Evolutionary conservation across 92 coral and sea anemone genomes (phyloP).

Genomic region (Phymanthus crucifer): DNA sequence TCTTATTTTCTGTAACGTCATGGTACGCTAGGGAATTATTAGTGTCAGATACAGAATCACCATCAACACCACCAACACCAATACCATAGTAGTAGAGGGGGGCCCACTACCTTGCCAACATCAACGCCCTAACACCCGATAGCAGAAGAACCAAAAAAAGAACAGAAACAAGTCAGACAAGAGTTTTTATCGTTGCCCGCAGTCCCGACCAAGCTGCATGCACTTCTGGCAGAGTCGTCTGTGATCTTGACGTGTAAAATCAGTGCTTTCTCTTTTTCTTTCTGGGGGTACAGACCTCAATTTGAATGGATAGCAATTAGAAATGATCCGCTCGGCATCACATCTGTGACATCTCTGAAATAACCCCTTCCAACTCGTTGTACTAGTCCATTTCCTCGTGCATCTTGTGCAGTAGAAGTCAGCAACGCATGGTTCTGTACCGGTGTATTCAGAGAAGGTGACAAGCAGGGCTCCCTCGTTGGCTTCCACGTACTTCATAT

Average conservation of each 20-base stretch:
- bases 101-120: too few relatives aligned
- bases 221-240: slow-evolving; percentile 1
- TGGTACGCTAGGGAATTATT: too few relatives aligned
- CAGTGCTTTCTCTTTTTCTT: background rate
- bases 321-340: background rate
- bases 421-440: slow-evolving; percentile 58
- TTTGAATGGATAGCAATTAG: slow-evolving; percentile 34
- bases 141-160: too few relatives aligned
- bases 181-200: background rate
- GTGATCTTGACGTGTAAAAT: background rate
- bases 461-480: slow-evolving; percentile 61
- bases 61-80: too few relatives aligned
- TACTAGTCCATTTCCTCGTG: slow-evolving; percentile 44
- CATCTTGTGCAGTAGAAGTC: slow-evolving; percentile 46
- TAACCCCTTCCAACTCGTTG: slow-evolving; percentile 39
- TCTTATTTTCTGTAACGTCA: slow-evolving; percentile 46
- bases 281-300: background rate
- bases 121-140: too few relatives aligned
- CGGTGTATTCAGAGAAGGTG: slow-evolving; percentile 46
- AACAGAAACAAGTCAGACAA: too few relatives aligned
- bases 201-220: background rate
- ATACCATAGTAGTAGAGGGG: too few relatives aligned
- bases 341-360: slow-evolving; percentile 34
- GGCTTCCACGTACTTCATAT: slow-evolving; percentile 13
- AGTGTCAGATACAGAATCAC: too few relatives aligned